Conservation (phyloP, 2,797 vertebrate species). For the Novumbra hubbsi region DNA sequence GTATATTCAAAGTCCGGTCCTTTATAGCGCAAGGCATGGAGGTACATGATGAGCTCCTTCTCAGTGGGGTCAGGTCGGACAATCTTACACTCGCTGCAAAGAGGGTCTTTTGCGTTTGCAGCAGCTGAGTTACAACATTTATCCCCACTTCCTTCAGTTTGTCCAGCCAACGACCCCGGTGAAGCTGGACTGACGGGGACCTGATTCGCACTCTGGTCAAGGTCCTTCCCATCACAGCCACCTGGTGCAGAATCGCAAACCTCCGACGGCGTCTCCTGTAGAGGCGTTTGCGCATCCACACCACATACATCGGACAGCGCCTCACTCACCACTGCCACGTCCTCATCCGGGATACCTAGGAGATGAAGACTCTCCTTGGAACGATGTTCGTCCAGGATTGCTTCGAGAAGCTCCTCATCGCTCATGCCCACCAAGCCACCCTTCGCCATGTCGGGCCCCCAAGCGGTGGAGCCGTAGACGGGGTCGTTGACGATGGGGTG, state of each 20-base stretch:
- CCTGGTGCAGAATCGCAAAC: slow-evolving; percentile 3
- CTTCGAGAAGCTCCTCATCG: slow-evolving; percentile 84
- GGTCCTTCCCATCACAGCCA: neutral
- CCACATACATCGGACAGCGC: neutral
- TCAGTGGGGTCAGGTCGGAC: slow-evolving; percentile 84
- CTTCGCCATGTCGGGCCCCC: slow-evolving; percentile 87
- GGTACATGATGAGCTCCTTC: slow-evolving; percentile 92
- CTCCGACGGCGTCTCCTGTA: neutral
- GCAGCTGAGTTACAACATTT: neutral
- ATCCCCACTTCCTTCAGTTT: slow-evolving; percentile 25
- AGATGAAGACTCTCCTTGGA: slow-evolving; percentile 83
- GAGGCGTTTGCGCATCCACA: slow-evolving; percentile 19
- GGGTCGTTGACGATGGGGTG: slow-evolving; percentile 94
- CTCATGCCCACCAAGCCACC: slow-evolving; percentile 82
- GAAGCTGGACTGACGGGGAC: slow-evolving; percentile 10
- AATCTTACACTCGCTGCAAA: slow-evolving; percentile 87
- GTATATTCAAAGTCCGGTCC: slow-evolving; percentile 92
- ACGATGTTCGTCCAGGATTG: slow-evolving; percentile 84
- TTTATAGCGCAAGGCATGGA: slow-evolving; percentile 93
- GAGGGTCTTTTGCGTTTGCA: slow-evolving; percentile 66
- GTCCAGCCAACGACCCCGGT: neutral
- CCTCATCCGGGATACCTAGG: slow-evolving; percentile 71
- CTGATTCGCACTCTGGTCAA: neutral
- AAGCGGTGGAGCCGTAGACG: slow-evolving; percentile 89
- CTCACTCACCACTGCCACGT: slow-evolving; percentile 18